Conservation (phyloP, 2,888 invertebrate genomes). For the Proisotoma minuta region DNA sequence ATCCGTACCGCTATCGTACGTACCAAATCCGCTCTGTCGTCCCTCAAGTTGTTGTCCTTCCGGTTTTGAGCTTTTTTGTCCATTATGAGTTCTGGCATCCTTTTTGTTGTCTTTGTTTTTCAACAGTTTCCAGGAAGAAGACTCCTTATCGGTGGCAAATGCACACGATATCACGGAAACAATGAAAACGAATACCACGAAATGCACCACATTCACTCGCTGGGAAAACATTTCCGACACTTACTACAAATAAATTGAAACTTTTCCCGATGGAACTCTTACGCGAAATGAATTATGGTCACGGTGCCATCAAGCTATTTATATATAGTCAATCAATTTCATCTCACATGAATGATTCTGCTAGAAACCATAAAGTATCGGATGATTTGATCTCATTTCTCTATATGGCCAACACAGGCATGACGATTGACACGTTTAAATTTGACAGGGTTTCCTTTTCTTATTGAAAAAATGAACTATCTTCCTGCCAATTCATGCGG, state of each 20-base stretch:
- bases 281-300: neutral
- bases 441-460: neutral
- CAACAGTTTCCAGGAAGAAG: slow-evolving; percentile 13
- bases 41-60: neutral
- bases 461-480: slow-evolving; percentile 6
- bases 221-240: slow-evolving; percentile 3
- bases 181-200: neutral
- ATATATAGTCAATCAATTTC: slow-evolving; percentile 25
- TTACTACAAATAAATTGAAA: neutral
- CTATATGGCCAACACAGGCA: slow-evolving; percentile 14
- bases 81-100: neutral
- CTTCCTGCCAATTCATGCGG: slow-evolving; percentile 6
- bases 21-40: neutral
- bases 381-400: neutral
- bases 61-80: neutral
- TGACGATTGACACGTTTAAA: slow-evolving; percentile 28
- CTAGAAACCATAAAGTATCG: slow-evolving; percentile 22
- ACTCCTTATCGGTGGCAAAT: neutral
- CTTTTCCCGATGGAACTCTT: neutral
- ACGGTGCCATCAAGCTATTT: slow-evolving; percentile 1
- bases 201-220: neutral
- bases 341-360: slow-evolving; percentile 22
- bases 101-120: slow-evolving; percentile 9
- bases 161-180: neutral
- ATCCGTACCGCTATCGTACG: slow-evolving; percentile 33